Evolutionary conservation across 2,888 invertebrate genomes (phyloP).

Genomic region (Isoperla grammatica): DNA sequence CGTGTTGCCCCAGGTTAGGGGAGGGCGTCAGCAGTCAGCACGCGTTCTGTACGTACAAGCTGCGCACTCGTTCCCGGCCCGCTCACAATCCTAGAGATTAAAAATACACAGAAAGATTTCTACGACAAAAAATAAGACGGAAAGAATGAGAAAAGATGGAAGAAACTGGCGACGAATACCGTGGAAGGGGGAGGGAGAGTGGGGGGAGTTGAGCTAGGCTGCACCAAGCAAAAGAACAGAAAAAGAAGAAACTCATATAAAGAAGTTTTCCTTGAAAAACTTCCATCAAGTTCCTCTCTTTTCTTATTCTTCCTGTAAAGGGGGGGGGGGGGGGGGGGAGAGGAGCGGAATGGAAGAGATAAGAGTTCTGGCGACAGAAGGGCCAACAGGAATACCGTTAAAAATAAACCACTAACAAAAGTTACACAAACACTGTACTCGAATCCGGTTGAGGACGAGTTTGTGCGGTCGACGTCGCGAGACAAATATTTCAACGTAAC

Average conservation of each 20-base stretch:
- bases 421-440: conserved; percentile 11
- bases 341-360: conserved; percentile 18
- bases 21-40: too few relatives aligned
- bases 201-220: conserved; percentile 13
- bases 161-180: background rate
- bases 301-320: conserved; percentile 14
- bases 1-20: too few relatives aligned
- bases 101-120: conserved; percentile 32
- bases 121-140: conserved; percentile 30
- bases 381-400: conserved; percentile 24
- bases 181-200: conserved; percentile 1
- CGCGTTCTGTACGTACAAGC: too few relatives aligned
- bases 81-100: conserved; percentile 31
- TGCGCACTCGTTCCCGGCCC: background rate
- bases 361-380: conserved; percentile 27
- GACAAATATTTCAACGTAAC: background rate
- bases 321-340: conserved; percentile 10
- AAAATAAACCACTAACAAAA: conserved; percentile 20
- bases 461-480: background rate
- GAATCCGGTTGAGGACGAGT: background rate
- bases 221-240: conserved; percentile 17
- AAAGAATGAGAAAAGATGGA: conserved; percentile 24
- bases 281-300: conserved; percentile 24
- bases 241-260: conserved; percentile 29
- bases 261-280: conserved; percentile 27